Percentiles rank a stretch among this genome's conserved stretches.
Conservation (phyloP, 2,113 vertebrate genomes). For the human (Homo sapiens) region DNA sequence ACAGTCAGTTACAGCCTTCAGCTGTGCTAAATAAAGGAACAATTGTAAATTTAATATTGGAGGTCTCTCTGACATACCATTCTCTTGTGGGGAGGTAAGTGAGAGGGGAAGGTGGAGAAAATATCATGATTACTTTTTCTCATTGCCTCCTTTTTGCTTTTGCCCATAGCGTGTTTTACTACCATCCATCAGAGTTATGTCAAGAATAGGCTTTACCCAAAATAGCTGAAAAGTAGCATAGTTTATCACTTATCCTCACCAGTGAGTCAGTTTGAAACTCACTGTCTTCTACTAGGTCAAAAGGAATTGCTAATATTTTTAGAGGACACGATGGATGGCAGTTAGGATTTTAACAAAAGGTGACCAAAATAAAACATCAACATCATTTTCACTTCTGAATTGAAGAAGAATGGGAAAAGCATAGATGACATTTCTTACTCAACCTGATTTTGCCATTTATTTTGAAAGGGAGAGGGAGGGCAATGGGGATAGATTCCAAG, state of each 20-base stretch:
- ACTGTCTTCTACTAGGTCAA: constrained; percentile 66
- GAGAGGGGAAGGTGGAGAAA: constrained; percentile 42
- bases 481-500: constrained; percentile 49
- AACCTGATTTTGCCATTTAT: constrained; percentile 35
- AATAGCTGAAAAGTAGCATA: constrained; percentile 48
- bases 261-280: constrained; percentile 46
- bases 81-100: constrained; percentile 46
- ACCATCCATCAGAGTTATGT: constrained; percentile 66
- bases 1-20: constrained; percentile 60
- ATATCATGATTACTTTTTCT: constrained; percentile 56
- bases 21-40: constrained; percentile 64
- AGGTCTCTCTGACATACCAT: constrained; percentile 60
- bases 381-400: constrained; percentile 52
- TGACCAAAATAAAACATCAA: constrained; percentile 67
- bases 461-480: constrained; percentile 36
- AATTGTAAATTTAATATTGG: constrained; percentile 61
- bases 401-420: constrained; percentile 9
- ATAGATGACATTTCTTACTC: constrained; percentile 55
- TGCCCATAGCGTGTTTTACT: constrained; percentile 51
- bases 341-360: constrained; percentile 64
- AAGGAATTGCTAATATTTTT: constrained; percentile 51
- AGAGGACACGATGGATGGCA: constrained; percentile 10
- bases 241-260: constrained; percentile 64
- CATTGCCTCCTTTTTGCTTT: constrained; percentile 38
- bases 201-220: constrained; percentile 56